Evolutionary conservation across 1,140 invertebrate genomes (phyloP).

Genomic region (Ceratosolen solmsi): DNA sequence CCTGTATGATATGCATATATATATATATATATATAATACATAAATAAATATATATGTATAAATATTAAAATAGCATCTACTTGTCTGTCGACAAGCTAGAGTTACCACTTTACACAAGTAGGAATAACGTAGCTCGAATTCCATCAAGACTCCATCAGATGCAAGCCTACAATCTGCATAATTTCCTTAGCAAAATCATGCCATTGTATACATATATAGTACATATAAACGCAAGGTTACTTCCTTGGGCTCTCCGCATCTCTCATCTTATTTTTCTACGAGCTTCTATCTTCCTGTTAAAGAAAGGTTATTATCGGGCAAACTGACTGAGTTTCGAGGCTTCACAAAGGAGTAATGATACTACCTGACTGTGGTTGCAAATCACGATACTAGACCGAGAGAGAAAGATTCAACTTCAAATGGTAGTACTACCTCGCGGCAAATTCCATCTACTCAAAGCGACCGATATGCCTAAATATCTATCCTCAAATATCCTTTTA

Average conservation of each 20-base stretch:
- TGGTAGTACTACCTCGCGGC: not conserved
- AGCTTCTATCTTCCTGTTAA: not conserved
- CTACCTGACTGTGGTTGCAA: not conserved
- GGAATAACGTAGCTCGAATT: constrained; percentile 63
- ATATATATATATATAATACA: not conserved
- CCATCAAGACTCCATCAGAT: constrained; percentile 66
- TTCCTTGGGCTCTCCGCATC: not conserved
- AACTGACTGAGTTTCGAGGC: not conserved
- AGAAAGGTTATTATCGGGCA: not conserved
- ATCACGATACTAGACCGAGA: not conserved
- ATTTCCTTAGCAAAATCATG: constrained; percentile 54
- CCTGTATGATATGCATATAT: not conserved
- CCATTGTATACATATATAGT: not conserved
- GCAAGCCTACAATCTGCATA: constrained; percentile 72
- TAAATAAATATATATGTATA: not conserved
- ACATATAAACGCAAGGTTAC: not conserved
- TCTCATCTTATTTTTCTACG: no score
- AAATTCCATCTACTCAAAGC: not conserved
- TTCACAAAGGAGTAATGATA: not conserved
- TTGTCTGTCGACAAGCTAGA: constrained; percentile 55
- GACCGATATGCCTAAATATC: not conserved
- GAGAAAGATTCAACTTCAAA: not conserved
- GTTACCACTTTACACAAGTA: no score
- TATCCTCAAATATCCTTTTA: no score
- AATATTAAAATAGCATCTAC: not conserved